phyloP scores from a whole-genome alignment of 2,113 vertebrate genomes.

The Thalassoma bifasciatum region DNA sequence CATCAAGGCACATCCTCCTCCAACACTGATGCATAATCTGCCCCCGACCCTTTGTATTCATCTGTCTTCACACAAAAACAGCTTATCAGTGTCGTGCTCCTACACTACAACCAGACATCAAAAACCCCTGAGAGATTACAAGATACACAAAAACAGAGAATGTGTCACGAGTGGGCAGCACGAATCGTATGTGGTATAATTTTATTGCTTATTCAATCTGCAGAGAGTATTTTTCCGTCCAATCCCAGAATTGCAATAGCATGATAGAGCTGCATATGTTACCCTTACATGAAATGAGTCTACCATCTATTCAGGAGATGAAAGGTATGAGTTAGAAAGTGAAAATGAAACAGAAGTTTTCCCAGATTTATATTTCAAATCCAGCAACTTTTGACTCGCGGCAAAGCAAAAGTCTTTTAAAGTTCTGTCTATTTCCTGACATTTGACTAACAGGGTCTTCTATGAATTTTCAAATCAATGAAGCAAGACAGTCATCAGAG shows the following conservation, averaged over 20 bases:
- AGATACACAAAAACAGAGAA: background rate
- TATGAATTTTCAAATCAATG: background rate
- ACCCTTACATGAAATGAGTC: background rate
- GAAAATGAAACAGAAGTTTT: background rate
- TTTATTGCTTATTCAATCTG: background rate
- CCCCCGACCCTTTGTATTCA: conserved; percentile 21
- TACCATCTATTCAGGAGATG: background rate
- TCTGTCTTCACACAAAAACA: conserved; percentile 8
- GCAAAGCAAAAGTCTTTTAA: background rate
- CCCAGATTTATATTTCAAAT: background rate
- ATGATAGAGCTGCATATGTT: too few species aligned
- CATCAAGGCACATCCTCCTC: conserved; percentile 24
- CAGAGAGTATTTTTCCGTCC: background rate
- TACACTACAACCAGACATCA: background rate
- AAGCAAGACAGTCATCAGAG: background rate
- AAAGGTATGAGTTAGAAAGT: background rate
- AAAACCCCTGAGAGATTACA: background rate
- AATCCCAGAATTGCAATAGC: background rate
- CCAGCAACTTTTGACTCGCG: background rate
- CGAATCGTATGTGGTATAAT: background rate
- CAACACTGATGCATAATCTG: conserved; percentile 19
- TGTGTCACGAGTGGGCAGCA: background rate
- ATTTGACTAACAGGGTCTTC: background rate
- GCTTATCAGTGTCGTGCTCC: conserved; percentile 2
- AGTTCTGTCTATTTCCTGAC: background rate